Evolutionary conservation across 2,888 invertebrate species (phyloP).

Genomic region (Morpho deidamia): DNA sequence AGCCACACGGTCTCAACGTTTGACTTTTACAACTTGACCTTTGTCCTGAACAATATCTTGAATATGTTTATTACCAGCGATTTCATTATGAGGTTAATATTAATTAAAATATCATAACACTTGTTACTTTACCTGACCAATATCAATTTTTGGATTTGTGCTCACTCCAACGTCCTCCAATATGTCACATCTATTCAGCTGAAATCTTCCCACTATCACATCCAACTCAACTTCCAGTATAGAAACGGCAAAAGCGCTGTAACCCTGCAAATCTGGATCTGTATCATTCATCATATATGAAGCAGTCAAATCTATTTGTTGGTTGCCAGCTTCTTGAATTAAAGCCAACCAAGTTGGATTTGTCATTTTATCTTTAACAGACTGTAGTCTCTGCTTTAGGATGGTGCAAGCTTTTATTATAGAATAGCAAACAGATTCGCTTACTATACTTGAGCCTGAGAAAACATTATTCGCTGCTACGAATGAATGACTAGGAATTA

Average conservation of each 20-base stretch:
- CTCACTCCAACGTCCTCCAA: slow-evolving; percentile 83
- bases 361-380: slow-evolving; percentile 64
- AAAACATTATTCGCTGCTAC: slow-evolving; percentile 79
- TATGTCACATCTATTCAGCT: slow-evolving; percentile 80
- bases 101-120: too few relatives aligned
- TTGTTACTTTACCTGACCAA: slow-evolving; percentile 76
- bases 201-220: slow-evolving; percentile 82
- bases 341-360: slow-evolving; percentile 79
- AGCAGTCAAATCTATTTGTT: slow-evolving; percentile 79
- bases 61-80: too few relatives aligned
- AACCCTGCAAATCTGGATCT: slow-evolving; percentile 74
- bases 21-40: too few relatives aligned
- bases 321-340: slow-evolving; percentile 69
- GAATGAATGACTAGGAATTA: slow-evolving; percentile 79
- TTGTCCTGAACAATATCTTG: too few relatives aligned
- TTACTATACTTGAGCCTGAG: slow-evolving; percentile 83
- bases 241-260: slow-evolving; percentile 79
- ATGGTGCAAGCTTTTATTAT: slow-evolving; percentile 80
- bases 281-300: slow-evolving; percentile 79
- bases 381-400: slow-evolving; percentile 75
- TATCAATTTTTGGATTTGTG: slow-evolving; percentile 81
- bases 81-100: too few relatives aligned
- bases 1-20: too few relatives aligned
- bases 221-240: slow-evolving; percentile 84
- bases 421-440: slow-evolving; percentile 79